Evolutionary conservation across 2,888 invertebrate species (phyloP).

Genomic region (Tipula vernalis): DNA sequence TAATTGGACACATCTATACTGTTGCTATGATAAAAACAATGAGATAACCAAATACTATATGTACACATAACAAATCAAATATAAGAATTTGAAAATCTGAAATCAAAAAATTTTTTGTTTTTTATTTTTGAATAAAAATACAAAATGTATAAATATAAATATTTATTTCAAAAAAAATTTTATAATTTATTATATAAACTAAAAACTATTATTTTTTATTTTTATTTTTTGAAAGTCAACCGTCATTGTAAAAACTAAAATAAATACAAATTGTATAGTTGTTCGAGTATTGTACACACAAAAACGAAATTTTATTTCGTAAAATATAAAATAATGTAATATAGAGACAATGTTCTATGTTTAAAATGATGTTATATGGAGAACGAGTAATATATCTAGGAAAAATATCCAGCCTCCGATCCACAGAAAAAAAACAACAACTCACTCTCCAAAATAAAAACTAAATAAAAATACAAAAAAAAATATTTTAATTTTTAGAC

Average conservation of each 20-base stretch:
- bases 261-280: neutral
- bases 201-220: neutral
- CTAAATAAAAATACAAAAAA: neutral
- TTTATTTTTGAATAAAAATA: neutral
- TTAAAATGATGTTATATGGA: neutral
- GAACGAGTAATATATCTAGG: conserved; percentile 4
- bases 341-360: neutral
- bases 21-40: too few species aligned
- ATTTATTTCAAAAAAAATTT: neutral
- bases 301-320: neutral
- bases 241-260: neutral
- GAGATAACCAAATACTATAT: neutral
- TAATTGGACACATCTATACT: too few species aligned
- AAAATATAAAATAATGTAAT: neutral
- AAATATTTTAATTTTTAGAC: neutral
- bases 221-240: neutral
- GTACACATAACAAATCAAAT: neutral
- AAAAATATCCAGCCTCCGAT: conserved; percentile 7
- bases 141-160: neutral
- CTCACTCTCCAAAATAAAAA: neutral
- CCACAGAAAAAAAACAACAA: neutral
- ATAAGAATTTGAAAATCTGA: neutral
- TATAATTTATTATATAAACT: neutral
- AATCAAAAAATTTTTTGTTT: neutral
- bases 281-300: neutral